Evolutionary conservation across 2,888 invertebrate genomes (phyloP), one percentile per base, ranked within the genome.

Genomic region (Eupithecia centaureata): DNA sequence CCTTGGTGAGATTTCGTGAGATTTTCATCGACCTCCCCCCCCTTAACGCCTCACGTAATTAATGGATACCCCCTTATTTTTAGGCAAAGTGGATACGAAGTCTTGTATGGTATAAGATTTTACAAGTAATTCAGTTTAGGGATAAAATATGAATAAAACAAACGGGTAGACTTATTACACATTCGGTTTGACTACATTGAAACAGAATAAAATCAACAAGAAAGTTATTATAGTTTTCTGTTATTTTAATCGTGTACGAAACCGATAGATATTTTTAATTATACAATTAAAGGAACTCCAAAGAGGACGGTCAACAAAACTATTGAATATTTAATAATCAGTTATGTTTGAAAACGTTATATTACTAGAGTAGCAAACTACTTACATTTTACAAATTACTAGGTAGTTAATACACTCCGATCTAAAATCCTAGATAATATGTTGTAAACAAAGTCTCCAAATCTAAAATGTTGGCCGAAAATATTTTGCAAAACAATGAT

Each of bases 241-340:
- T 18, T 32, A 5, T 57, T 38, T 47, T 57, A 30, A 59, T 65
- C 60, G 64, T 68, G 66, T 61, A 62, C 65, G 61, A 64, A 60
- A 60, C 30, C 51, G 61, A 54, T 28, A 28, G 5, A 65, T 66
- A 73, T 54, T 73, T 71, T 70, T 60, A 57, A n/a, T 30, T 54
- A 71, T 54, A 57, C 22, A 70, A 69, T 65, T 72, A 61, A 79
- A 84, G 84, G 83, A 84, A 84, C 83, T 80, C 73, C 76, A 74
- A 72, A 71, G 59, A 77, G 84, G 83, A 84, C 83, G 83, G 84
- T 66, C 70, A 80, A 78, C 73, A 73, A 76, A 83, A 69, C 65
- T 68, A 69, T 65, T 67, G 61, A 62, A 65, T 65, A 68, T 61
- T 61, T 38, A 1, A 64, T 61, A 61, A 52, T 42, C 35, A 61